Evolutionary conservation across 2,113 vertebrate species (phyloP).

Genomic region (Pygoscelis antarcticus): DNA sequence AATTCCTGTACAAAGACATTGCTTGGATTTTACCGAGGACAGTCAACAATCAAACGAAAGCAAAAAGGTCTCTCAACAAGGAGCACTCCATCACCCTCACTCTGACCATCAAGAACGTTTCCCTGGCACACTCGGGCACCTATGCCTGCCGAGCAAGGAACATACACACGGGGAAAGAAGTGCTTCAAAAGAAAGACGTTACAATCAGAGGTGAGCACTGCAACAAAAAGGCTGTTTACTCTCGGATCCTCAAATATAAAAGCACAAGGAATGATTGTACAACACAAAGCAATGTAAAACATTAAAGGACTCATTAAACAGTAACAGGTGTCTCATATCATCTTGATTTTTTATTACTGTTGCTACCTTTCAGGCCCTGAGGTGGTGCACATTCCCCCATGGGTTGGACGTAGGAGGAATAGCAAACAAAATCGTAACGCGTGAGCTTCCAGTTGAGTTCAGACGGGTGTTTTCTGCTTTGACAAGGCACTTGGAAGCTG

Average conservation of each 20-base stretch:
- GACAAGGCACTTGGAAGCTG: slow-evolving; percentile 68
- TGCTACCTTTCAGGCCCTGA: slow-evolving; percentile 78
- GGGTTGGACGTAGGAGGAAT: slow-evolving; percentile 75
- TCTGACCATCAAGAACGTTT: slow-evolving; percentile 84
- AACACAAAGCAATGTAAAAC: slow-evolving; percentile 82
- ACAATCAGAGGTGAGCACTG: slow-evolving; percentile 88
- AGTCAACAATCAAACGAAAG: slow-evolving; percentile 72
- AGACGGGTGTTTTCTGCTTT: slow-evolving; percentile 68
- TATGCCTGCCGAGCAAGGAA: slow-evolving; percentile 89
- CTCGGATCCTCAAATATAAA: slow-evolving; percentile 86
- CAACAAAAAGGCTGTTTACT: slow-evolving; percentile 83
- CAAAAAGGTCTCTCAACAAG: slow-evolving; percentile 62
- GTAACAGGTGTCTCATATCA: slow-evolving; percentile 81
- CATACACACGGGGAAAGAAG: slow-evolving; percentile 81
- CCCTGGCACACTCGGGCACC: slow-evolving; percentile 81
- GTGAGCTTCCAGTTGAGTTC: slow-evolving; percentile 70
- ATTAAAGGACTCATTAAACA: slow-evolving; percentile 83
- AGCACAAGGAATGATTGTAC: slow-evolving; percentile 83
- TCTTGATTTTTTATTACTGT: slow-evolving; percentile 80
- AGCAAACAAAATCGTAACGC: slow-evolving; percentile 54
- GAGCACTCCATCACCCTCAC: slow-evolving; percentile 82
- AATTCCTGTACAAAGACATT: slow-evolving; percentile 86
- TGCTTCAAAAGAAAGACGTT: slow-evolving; percentile 84
- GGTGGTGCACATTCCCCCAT: slow-evolving; percentile 74
- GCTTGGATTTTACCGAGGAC: slow-evolving; percentile 83